Evolutionary conservation across 2,113 vertebrate species (phyloP).

Genomic region (Atherinomorus stipes): DNA sequence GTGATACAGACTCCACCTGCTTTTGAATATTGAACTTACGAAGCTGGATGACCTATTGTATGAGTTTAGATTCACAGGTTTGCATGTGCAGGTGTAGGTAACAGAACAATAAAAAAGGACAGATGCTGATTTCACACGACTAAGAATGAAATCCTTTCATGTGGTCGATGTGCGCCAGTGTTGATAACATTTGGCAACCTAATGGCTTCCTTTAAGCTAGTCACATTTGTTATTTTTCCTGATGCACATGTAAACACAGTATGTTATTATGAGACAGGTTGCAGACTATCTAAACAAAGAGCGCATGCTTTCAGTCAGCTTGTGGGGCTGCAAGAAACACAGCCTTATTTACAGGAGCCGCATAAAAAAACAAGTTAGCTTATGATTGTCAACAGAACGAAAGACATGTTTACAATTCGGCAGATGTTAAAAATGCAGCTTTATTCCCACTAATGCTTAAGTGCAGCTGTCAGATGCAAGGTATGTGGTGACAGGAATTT

Average conservation of each 20-base stretch:
- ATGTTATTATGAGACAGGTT: constrained; percentile 13
- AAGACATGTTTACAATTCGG: constrained; percentile 26
- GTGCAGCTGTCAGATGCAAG: constrained; percentile 26
- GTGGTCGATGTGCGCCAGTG: constrained; percentile 17
- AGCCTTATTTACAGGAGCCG: constrained; percentile 7
- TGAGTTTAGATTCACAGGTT: constrained; percentile 23
- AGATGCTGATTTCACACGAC: constrained; percentile 37
- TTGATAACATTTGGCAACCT: constrained; percentile 37
- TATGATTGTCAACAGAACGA: constrained; percentile 8
- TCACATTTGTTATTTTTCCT: constrained; percentile 33
- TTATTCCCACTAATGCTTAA: constrained; percentile 31
- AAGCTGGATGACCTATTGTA: constrained; percentile 27
- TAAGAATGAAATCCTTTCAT: constrained; percentile 37
- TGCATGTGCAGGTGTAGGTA: constrained; percentile 42
- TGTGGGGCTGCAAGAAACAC: constrained; percentile 14
- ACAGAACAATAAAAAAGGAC: constrained; percentile 4
- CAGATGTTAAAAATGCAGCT: constrained; percentile 16
- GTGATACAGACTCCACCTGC: constrained; percentile 61
- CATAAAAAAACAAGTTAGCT: constrained; percentile 43
- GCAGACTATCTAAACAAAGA: constrained; percentile 19
- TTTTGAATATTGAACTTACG: constrained; percentile 31
- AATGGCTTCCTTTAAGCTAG: constrained; percentile 33
- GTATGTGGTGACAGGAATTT: constrained; percentile 4
- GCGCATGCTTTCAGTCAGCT: constrained; percentile 31
- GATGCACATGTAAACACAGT: constrained; percentile 17